A percentile compares a stretch with the other conserved stretches of the same genome.
phyloP scores from a whole-genome alignment of 1,140 invertebrate species.

The Drosophila orena region DNA sequence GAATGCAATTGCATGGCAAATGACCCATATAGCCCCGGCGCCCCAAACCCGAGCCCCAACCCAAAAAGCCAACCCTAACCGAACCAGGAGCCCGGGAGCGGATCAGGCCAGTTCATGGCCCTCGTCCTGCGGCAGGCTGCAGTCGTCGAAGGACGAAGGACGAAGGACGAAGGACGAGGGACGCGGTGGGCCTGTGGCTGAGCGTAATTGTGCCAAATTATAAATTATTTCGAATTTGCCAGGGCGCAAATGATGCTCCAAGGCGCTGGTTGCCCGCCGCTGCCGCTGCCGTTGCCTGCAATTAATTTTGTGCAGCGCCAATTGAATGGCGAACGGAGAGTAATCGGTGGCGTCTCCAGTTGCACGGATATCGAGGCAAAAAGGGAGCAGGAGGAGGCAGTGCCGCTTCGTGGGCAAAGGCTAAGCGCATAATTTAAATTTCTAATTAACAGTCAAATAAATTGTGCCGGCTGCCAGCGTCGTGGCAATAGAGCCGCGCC shows the following conservation, averaged over 20 bases:
- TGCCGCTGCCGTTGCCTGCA: constrained; percentile 49
- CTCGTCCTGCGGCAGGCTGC: constrained; percentile 25
- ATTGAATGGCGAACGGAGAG: constrained; percentile 57
- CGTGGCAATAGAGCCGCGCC: constrained; percentile 66
- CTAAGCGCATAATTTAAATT: constrained; percentile 81
- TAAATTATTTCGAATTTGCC: constrained; percentile 79
- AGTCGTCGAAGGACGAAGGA: constrained; percentile 20
- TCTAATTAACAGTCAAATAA: constrained; percentile 83
- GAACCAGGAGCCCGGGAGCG: background rate
- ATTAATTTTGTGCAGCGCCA: constrained; percentile 77
- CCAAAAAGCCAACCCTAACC: background rate
- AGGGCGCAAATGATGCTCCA: constrained; percentile 60
- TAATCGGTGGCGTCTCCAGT: background rate
- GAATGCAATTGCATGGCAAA: constrained; percentile 72
- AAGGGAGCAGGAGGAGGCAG: background rate
- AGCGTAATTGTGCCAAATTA: constrained; percentile 79
- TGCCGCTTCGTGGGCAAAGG: constrained; percentile 45
- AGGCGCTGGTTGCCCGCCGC: constrained; percentile 14
- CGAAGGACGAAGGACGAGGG: too few relatives aligned
- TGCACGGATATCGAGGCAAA: background rate
- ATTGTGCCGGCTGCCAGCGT: constrained; percentile 70
- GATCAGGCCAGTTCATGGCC: constrained; percentile 42
- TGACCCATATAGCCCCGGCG: constrained; percentile 69
- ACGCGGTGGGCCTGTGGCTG: constrained; percentile 54
- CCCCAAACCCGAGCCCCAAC: background rate